A percentile compares a stretch with the other conserved stretches of the same genome.
Evolutionary conservation across 2,113 vertebrate species (phyloP).

Genomic region (Ceyx melanurus): DNA sequence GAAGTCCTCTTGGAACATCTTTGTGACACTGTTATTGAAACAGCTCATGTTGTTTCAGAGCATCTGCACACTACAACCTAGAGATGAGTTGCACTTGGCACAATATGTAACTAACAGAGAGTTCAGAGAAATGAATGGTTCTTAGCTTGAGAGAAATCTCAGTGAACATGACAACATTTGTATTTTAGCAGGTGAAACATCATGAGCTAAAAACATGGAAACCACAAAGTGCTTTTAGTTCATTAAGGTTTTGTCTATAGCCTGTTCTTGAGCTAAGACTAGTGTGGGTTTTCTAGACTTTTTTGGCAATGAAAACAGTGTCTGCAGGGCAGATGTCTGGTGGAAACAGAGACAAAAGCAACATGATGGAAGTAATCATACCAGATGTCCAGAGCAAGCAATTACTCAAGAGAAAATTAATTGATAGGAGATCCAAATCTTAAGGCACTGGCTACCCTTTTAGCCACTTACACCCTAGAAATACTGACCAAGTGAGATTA

Average conservation of each 20-base stretch:
- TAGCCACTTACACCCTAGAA: neutral
- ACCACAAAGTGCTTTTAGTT: neutral
- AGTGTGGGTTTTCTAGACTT: neutral
- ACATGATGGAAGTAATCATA: neutral
- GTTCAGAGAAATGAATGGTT: neutral
- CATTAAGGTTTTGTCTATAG: neutral
- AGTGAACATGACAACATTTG: neutral
- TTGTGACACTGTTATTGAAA: neutral
- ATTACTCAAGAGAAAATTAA: conserved; percentile 15
- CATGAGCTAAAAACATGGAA: neutral
- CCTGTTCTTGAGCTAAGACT: neutral
- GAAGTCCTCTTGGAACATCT: neutral
- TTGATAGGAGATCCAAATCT: neutral
- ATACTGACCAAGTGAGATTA: neutral
- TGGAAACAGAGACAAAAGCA: conserved; percentile 36
- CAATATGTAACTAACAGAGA: neutral
- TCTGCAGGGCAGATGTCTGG: conserved; percentile 48
- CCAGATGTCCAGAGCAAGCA: conserved; percentile 41
- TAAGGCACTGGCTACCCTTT: neutral
- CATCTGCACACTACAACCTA: neutral
- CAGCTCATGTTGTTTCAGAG: neutral
- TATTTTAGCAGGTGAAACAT: neutral
- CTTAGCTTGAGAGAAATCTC: neutral
- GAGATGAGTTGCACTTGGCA: neutral
- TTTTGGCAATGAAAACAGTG: neutral